Conservation (phyloP, 2,888 invertebrate genomes). For the Orthonychiurus folsomi region DNA sequence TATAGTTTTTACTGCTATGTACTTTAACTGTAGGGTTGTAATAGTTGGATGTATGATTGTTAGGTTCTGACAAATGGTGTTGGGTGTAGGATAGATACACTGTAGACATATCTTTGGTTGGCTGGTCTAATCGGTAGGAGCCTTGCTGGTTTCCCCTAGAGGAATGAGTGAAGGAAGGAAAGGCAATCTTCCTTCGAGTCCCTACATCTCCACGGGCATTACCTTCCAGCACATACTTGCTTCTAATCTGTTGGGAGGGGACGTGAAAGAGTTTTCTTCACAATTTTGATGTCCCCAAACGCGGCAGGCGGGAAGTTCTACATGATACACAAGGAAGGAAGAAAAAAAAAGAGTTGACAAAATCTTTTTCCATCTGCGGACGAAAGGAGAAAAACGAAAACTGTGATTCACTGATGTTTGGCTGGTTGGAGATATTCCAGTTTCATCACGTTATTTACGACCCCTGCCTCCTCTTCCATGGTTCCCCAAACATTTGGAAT, state of each 20-base stretch:
- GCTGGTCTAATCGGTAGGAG: constrained; percentile 21
- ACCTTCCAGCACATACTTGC: constrained; percentile 19
- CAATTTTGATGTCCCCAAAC: constrained; percentile 20
- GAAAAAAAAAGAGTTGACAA: constrained; percentile 9
- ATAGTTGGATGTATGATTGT: background rate
- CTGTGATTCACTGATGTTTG: constrained; percentile 9
- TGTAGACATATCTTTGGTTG: constrained; percentile 14
- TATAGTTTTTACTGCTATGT: too few species aligned
- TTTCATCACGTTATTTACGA: constrained; percentile 32
- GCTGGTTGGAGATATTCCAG: constrained; percentile 28
- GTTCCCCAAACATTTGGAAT: too few species aligned
- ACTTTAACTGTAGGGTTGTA: too few species aligned
- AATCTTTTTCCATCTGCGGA: constrained; percentile 15
- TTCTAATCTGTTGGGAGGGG: constrained; percentile 29
- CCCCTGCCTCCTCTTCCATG: constrained; percentile 18
- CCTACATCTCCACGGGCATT: constrained; percentile 22
- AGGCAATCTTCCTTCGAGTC: constrained; percentile 23
- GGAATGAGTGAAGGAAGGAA: constrained; percentile 17
- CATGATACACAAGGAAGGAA: background rate
- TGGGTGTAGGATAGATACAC: background rate
- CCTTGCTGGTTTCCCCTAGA: constrained; percentile 21
- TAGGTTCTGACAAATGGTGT: background rate
- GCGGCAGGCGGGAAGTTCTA: background rate
- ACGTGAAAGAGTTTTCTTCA: constrained; percentile 26
- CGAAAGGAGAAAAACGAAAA: background rate